Conservation (phyloP, 2,888 invertebrate genomes). For the Archips crataeganus region DNA sequence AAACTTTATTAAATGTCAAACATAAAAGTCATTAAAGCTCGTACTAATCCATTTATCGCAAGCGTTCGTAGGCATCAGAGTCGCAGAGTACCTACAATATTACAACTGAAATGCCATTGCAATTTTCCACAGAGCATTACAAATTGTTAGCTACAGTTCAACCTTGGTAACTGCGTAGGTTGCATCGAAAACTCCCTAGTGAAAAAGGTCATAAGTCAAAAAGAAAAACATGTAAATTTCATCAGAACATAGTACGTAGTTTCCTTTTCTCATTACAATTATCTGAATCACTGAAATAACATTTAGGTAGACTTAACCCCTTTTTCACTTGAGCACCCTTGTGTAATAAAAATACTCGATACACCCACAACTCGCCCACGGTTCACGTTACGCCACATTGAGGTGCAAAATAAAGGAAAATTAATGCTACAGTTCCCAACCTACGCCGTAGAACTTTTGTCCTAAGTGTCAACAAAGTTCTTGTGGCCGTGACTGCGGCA, state of each 20-base stretch:
- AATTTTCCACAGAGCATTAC: neutral
- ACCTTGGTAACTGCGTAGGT: neutral
- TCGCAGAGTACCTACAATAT: neutral
- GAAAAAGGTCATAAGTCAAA: neutral
- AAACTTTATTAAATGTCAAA: too few species aligned
- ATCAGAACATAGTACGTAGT: neutral
- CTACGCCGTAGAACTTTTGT: slow-evolving; percentile 4
- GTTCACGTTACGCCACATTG: neutral
- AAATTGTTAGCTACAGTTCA: neutral
- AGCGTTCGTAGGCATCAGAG: neutral
- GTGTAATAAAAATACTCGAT: neutral
- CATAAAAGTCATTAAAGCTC: too few species aligned
- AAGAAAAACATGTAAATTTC: neutral
- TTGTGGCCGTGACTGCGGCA: neutral
- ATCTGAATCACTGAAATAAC: neutral
- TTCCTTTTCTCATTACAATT: neutral
- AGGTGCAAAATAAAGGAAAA: slow-evolving; percentile 11
- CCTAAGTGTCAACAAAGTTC: neutral
- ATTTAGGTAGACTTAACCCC: neutral
- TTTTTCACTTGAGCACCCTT: neutral
- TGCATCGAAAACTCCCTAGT: neutral
- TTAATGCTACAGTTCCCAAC: neutral
- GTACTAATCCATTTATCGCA: too few species aligned
- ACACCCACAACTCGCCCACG: slow-evolving; percentile 9
- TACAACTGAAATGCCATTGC: neutral